phyloP scores from a whole-genome alignment of 30 jellyfish, hydroid and myxozoan genomes.

The Cassiopea andromeda region DNA sequence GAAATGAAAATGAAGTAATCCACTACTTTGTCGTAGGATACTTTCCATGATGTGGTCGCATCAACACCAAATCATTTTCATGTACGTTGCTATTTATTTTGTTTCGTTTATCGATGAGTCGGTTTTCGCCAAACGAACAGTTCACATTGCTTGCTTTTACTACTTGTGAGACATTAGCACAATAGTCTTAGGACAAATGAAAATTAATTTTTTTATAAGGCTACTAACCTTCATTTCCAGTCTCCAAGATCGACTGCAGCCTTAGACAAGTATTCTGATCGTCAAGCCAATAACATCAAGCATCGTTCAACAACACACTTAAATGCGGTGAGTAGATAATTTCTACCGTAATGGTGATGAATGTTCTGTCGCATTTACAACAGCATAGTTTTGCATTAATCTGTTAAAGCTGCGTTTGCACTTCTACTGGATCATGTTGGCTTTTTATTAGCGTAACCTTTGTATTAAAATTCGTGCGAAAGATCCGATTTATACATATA shows the following conservation, averaged over 20 bases:
- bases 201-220: background rate
- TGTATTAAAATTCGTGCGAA: no score
- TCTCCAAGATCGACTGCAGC: constrained; percentile 41
- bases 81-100: background rate
- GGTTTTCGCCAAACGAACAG: no score
- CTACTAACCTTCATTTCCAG: constrained; percentile 8
- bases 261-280: constrained; percentile 15
- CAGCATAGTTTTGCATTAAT: no score
- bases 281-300: constrained; percentile 14
- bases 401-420: no score
- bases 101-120: background rate
- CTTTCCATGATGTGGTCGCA: constrained; percentile 29
- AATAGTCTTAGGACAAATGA: background rate
- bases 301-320: constrained; percentile 45
- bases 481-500: no score
- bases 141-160: no score
- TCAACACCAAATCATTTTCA: constrained; percentile 35
- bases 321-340: constrained; percentile 31
- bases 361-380: no score
- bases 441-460: no score
- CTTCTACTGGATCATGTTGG: no score
- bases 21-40: background rate
- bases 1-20: background rate
- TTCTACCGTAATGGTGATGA: background rate
- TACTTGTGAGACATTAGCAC: no score